phyloP scores from a whole-genome alignment of 2,888 invertebrate genomes.

The Aproaerema taeniolella region DNA sequence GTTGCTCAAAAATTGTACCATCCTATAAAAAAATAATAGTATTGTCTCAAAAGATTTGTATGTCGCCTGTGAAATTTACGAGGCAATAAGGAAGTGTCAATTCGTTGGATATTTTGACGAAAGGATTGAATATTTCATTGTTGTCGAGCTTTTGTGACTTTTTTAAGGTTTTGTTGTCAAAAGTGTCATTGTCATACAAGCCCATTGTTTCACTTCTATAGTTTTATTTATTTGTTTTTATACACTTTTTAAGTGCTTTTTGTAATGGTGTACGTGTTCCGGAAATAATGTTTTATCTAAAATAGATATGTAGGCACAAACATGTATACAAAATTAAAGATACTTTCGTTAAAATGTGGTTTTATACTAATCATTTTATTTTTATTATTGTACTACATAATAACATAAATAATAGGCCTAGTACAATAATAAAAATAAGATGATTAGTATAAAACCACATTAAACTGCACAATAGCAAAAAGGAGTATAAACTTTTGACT shows the following conservation, averaged over 20 bases:
- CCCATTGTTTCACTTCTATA: conserved; percentile 55
- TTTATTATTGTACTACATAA: too few species aligned
- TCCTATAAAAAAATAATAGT: too few species aligned
- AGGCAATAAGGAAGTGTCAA: conserved; percentile 72
- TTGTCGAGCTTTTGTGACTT: conserved; percentile 51
- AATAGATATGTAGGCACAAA: too few species aligned
- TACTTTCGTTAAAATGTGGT: too few species aligned
- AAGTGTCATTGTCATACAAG: conserved; percentile 49
- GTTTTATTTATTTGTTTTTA: conserved; percentile 60
- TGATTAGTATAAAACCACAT: too few species aligned
- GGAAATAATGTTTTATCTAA: conserved; percentile 19
- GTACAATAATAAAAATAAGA: too few species aligned
- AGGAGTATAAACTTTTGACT: too few species aligned
- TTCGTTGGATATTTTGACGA: conserved; percentile 65
- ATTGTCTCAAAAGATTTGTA: conserved; percentile 28
- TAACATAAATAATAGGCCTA: too few species aligned
- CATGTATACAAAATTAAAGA: too few species aligned
- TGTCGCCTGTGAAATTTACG: conserved; percentile 62
- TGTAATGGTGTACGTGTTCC: conserved; percentile 30
- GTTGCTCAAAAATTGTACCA: too few species aligned
- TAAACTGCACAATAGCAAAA: too few species aligned
- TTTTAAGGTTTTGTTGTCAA: conserved; percentile 51
- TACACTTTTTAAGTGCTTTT: conserved; percentile 56
- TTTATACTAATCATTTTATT: too few species aligned
- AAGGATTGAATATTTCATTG: conserved; percentile 71